Evolutionary conservation across 2,113 vertebrate species (phyloP).

Genomic region (Tylochromis polylepis): DNA sequence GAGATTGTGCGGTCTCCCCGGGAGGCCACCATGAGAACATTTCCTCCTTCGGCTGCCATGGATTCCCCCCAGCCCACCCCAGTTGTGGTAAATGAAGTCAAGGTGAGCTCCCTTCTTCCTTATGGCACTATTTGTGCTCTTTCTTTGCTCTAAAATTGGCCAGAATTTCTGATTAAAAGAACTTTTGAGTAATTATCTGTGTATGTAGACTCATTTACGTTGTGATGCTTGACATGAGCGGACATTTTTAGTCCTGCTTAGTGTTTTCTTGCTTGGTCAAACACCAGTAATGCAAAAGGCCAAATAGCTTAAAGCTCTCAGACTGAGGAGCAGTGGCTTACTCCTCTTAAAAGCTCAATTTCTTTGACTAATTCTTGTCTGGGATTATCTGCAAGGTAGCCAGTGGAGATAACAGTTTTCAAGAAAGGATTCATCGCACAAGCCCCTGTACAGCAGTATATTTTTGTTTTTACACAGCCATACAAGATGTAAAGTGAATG

Average conservation of each 20-base stretch:
- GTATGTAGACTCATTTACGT: background rate
- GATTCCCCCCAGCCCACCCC: conserved; percentile 88
- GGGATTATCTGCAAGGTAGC: background rate
- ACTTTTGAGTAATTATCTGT: background rate
- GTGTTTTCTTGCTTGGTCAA: background rate
- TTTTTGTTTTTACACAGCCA: background rate
- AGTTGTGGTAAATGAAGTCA: conserved; percentile 77
- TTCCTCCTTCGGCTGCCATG: conserved; percentile 82
- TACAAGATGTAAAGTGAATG: background rate
- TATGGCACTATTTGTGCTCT: background rate
- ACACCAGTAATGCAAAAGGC: background rate
- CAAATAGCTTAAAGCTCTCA: background rate
- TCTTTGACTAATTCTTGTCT: background rate
- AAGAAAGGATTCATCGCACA: background rate
- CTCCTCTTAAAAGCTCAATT: background rate
- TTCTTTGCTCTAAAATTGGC: background rate
- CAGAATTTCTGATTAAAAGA: background rate
- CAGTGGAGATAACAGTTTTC: background rate
- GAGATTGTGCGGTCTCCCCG: conserved; percentile 96
- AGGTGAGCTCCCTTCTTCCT: conserved; percentile 68
- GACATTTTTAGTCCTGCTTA: background rate
- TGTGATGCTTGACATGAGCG: background rate
- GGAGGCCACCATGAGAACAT: conserved; percentile 88
- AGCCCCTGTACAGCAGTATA: background rate
- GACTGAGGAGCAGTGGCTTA: background rate